Conservation (phyloP, 2,113 vertebrate genomes). For the Falco punctatus region DNA sequence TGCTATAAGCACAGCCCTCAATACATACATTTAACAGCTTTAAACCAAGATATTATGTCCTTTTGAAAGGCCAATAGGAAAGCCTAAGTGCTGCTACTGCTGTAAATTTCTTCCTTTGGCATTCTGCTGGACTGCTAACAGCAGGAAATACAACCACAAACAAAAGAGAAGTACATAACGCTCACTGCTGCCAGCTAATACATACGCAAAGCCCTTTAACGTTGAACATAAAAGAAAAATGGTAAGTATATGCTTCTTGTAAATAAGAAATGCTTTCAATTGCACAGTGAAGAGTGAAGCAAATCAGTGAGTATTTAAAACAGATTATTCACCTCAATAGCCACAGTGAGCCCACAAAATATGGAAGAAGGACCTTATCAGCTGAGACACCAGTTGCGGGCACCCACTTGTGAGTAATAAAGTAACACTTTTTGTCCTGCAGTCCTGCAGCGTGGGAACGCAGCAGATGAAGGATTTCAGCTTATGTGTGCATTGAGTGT, state of each 20-base stretch:
- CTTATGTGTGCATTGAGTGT: neutral
- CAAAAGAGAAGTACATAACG: neutral
- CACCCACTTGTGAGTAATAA: neutral
- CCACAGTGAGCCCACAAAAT: neutral
- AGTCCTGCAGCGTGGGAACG: neutral
- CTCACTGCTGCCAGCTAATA: neutral
- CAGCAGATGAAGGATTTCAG: neutral
- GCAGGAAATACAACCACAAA: constrained; percentile 8
- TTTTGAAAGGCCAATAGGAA: neutral
- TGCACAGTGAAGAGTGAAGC: neutral
- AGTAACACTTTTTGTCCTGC: neutral
- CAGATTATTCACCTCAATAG: neutral
- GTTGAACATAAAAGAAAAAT: constrained; percentile 17
- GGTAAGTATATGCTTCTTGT: neutral
- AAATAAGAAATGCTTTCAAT: neutral
- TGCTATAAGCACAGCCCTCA: no score
- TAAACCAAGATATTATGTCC: neutral
- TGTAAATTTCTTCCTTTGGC: neutral
- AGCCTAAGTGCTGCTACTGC: neutral
- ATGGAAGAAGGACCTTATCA: neutral
- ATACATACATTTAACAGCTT: no score
- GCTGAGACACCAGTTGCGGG: neutral
- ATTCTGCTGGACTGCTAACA: neutral
- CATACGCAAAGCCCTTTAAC: constrained; percentile 34
- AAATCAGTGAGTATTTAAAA: neutral